Percentiles rank a stretch among this genome's conserved stretches.
These are phyloP conservation scores for Drosophila barbarae DNA, from an alignment of 2,888 invertebrate species.

Conservation along the genomic window DNA sequence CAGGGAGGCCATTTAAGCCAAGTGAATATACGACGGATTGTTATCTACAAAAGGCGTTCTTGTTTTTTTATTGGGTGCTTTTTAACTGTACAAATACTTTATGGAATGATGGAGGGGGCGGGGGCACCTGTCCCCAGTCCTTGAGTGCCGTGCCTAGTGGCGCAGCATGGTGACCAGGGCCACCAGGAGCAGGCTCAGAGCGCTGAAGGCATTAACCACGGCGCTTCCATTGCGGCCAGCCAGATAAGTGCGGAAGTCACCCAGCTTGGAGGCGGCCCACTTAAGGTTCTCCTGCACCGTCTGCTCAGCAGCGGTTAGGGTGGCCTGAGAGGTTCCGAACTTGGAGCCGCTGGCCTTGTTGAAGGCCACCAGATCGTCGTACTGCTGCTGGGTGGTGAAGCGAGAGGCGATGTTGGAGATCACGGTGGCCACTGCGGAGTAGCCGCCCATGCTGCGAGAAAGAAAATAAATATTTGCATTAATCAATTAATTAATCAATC, in stretches of 20 bases:
- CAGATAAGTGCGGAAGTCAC: slow-evolving; percentile 64
- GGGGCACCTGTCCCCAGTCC: slow-evolving; percentile 8
- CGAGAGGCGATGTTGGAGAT: slow-evolving; percentile 76
- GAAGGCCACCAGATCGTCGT: slow-evolving; percentile 63
- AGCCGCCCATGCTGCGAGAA: slow-evolving; percentile 71
- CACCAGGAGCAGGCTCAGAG: slow-evolving; percentile 55
- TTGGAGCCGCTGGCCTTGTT: slow-evolving; percentile 56
- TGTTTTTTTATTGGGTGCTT: slow-evolving; percentile 15
- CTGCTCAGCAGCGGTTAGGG: slow-evolving; percentile 64
- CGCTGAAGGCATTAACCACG: slow-evolving; percentile 53
- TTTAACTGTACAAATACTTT: slow-evolving; percentile 46
- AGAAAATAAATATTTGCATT: background rate
- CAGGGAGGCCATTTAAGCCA: slow-evolving; percentile 18
- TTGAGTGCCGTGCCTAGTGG: slow-evolving; percentile 29
- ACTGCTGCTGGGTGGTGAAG: slow-evolving; percentile 73
- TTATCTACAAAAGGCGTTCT: slow-evolving; percentile 44
- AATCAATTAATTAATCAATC: background rate
- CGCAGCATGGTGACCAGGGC: slow-evolving; percentile 49
- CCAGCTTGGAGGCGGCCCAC: slow-evolving; percentile 72
- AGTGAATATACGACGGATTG: slow-evolving; percentile 13
- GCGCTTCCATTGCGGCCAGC: slow-evolving; percentile 50
- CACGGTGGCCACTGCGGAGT: slow-evolving; percentile 71
- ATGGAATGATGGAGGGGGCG: slow-evolving; percentile 19
- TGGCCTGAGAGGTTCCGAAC: slow-evolving; percentile 68
- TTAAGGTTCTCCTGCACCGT: slow-evolving; percentile 73